Conservation (phyloP, 1,140 invertebrate species). For the Elymnias hypermnestra region DNA sequence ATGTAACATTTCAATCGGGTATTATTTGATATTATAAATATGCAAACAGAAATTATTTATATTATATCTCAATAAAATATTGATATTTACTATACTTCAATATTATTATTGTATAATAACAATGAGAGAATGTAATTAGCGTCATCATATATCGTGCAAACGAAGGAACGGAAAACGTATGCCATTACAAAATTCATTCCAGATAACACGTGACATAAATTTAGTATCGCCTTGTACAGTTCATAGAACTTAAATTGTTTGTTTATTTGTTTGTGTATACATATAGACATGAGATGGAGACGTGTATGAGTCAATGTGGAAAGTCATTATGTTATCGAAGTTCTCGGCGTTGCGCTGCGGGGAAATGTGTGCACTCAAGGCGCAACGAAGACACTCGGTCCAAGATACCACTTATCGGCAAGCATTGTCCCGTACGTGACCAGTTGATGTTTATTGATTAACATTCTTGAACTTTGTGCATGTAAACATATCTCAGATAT, state of each 20-base stretch:
- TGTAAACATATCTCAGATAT: slow-evolving; percentile 31
- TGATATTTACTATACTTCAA: too few relatives aligned
- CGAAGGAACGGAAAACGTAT: slow-evolving; percentile 45
- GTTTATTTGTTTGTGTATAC: slow-evolving; percentile 35
- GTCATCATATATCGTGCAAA: slow-evolving; percentile 21
- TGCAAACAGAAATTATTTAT: too few relatives aligned
- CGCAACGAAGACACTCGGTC: slow-evolving; percentile 21
- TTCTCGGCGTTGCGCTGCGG: slow-evolving; percentile 34
- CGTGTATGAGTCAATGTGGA: slow-evolving; percentile 57
- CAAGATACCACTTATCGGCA: slow-evolving; percentile 43
- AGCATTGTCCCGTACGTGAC: slow-evolving; percentile 39
- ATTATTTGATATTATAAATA: too few relatives aligned
- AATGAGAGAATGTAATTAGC: slow-evolving; percentile 13
- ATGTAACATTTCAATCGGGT: too few relatives aligned
- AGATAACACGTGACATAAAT: slow-evolving; percentile 65
- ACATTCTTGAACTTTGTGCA: slow-evolving; percentile 51
- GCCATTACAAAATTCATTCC: slow-evolving; percentile 61
- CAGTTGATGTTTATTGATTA: slow-evolving; percentile 53
- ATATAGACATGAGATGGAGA: slow-evolving; percentile 39
- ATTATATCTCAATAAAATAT: too few relatives aligned
- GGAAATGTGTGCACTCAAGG: slow-evolving; percentile 43
- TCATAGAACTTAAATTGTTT: slow-evolving; percentile 61
- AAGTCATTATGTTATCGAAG: slow-evolving; percentile 67
- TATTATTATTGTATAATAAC: background rate
- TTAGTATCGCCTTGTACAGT: slow-evolving; percentile 54